phyloP scores from a whole-genome alignment of 2,113 vertebrate genomes.

The Pygoscelis adeliae region DNA sequence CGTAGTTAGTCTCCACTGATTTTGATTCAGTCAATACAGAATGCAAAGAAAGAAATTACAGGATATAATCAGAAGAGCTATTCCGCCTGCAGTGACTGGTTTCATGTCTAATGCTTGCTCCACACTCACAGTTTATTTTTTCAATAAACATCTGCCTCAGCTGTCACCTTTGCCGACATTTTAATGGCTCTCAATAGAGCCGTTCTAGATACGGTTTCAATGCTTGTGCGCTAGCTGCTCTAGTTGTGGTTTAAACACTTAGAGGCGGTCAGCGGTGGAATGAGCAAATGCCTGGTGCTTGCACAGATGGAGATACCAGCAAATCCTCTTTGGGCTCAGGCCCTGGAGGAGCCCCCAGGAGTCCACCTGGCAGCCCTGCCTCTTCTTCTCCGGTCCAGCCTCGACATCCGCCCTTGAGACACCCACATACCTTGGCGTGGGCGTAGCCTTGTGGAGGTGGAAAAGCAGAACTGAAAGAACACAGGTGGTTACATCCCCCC shows the following conservation, averaged over 20 bases:
- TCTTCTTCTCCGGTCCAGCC: background rate
- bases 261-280: background rate
- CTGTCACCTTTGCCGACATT: background rate
- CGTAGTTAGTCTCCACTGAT: background rate
- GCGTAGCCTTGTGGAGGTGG: fast-evolving
- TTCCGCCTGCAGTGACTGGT: background rate
- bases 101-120: background rate
- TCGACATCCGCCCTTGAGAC: fast-evolving
- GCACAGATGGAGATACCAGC: background rate
- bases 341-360: background rate
- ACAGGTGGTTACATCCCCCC: background rate
- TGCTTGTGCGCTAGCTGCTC: fast-evolving
- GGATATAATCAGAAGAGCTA: background rate
- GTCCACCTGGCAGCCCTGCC: background rate
- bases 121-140: background rate
- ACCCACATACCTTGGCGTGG: fast-evolving
- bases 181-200: background rate
- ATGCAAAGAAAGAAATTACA: background rate
- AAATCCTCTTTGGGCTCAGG: background rate
- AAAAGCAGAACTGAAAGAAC: background rate
- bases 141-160: background rate
- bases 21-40: background rate
- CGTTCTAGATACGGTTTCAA: background rate
- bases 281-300: background rate
- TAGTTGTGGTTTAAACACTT: background rate